Percentiles rank a stretch among this genome's conserved stretches.
These are phyloP conservation scores for Pseudococcus jackbeardsleyi DNA, from an alignment of 2,888 invertebrate species.

Conservation along the genomic window DNA sequence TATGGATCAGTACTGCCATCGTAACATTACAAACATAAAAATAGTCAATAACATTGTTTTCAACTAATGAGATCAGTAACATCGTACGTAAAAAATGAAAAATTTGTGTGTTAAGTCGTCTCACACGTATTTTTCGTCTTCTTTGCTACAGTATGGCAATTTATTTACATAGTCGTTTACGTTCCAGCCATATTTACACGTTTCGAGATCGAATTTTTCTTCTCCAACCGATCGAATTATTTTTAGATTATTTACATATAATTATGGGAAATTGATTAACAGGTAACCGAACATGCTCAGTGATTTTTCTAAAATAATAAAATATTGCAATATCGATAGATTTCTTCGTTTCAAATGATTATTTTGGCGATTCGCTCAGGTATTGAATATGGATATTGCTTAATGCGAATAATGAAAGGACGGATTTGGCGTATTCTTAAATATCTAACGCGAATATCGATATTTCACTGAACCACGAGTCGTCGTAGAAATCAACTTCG, in stretches of 20 bases:
- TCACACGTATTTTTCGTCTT: neutral
- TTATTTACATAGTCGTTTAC: neutral
- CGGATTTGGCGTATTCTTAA: neutral
- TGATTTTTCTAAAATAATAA: neutral
- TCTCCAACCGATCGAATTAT: neutral
- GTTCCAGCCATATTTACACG: neutral
- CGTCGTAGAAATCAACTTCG: neutral
- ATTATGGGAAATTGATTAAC: neutral
- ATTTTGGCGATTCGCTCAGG: neutral
- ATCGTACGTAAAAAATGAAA: neutral
- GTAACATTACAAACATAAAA: constrained; percentile 16
- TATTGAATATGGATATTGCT: neutral
- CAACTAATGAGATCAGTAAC: constrained; percentile 45
- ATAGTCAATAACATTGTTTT: constrained; percentile 6
- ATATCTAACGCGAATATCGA: neutral
- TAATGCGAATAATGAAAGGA: neutral
- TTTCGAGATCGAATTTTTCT: neutral
- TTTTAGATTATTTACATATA: neutral
- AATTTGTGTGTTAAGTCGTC: neutral
- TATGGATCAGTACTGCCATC: neutral
- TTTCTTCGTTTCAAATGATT: neutral
- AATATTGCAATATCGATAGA: neutral
- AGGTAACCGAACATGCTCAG: neutral
- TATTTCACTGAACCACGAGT: neutral
- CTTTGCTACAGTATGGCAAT: neutral